Percentiles rank a stretch among this genome's conserved stretches.
Conservation (phyloP, 2,797 vertebrate species). For the Galaxias olidus region DNA sequence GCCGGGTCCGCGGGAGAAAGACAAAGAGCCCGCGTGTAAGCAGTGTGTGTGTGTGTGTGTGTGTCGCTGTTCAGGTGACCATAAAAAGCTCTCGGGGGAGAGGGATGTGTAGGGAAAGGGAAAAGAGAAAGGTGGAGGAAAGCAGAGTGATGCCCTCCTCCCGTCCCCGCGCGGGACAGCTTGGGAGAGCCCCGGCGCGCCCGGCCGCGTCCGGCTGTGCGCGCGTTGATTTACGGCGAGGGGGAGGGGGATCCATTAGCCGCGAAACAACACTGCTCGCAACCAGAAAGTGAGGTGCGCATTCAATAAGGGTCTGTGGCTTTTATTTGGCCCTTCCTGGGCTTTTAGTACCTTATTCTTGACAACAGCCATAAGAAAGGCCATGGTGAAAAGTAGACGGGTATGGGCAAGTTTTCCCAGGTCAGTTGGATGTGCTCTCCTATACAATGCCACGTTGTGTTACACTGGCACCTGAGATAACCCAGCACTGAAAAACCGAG, state of each 20-base stretch:
- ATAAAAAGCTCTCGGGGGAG: conserved; percentile 23
- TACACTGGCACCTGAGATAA: background rate
- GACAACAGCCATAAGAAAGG: conserved; percentile 57
- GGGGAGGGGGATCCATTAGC: conserved; percentile 64
- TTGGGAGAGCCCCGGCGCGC: no score
- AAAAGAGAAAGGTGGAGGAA: conserved; percentile 30
- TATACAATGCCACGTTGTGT: background rate
- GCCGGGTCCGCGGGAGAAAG: background rate
- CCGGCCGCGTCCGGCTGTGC: conserved; percentile 39
- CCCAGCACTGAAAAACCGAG: conserved; percentile 8
- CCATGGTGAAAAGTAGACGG: conserved; percentile 38
- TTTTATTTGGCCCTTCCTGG: conserved; percentile 54
- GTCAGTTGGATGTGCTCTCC: conserved; percentile 9
- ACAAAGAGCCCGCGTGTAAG: conserved; percentile 23
- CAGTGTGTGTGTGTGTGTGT: conserved; percentile 39
- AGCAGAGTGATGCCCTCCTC: conserved; percentile 37
- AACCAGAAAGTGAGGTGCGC: conserved; percentile 68
- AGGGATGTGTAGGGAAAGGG: conserved; percentile 7
- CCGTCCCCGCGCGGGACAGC: conserved; percentile 13
- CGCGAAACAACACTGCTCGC: conserved; percentile 63
- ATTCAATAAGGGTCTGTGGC: conserved; percentile 63
- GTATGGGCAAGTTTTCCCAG: conserved; percentile 36
- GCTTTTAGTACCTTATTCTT: conserved; percentile 57
- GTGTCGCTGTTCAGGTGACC: conserved; percentile 37
- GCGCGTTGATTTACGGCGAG: conserved; percentile 59